Conservation (phyloP, 2,113 vertebrate genomes). For the Amblyopsis rosae region DNA sequence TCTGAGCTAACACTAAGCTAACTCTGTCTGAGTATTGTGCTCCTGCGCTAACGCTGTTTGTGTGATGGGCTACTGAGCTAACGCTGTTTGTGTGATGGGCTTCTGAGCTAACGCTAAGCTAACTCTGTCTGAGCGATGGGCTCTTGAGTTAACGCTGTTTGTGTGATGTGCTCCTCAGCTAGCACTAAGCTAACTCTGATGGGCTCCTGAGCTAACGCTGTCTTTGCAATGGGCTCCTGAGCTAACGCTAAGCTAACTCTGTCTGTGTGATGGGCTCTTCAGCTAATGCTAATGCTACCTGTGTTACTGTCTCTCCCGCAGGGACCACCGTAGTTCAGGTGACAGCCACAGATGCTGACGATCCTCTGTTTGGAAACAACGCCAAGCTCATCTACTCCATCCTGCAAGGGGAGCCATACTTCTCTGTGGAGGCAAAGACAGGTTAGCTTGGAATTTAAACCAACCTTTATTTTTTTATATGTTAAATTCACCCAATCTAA, state of each 20-base stretch:
- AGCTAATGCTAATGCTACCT: slow-evolving; percentile 1
- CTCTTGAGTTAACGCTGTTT: not conserved
- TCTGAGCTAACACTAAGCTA: not conserved
- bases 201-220: not conserved
- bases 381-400: slow-evolving; percentile 92
- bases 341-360: slow-evolving; percentile 91
- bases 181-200: not conserved
- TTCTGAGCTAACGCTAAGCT: not conserved
- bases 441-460: slow-evolving; percentile 67
- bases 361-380: slow-evolving; percentile 83
- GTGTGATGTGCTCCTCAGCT: not conserved
- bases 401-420: slow-evolving; percentile 91
- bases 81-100: no score
- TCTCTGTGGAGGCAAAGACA: slow-evolving; percentile 93
- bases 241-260: not conserved
- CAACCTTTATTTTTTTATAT: no score
- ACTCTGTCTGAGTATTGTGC: not conserved
- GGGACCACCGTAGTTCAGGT: slow-evolving; percentile 91
- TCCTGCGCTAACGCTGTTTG: no score
- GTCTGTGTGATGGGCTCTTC: not conserved
- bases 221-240: not conserved
- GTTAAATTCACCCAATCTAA: no score
- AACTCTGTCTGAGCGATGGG: not conserved
- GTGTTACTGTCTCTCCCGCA: slow-evolving; percentile 55
- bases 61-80: no score